These are phyloP conservation scores for Oscheius sp. DNA, from an alignment of 2,888 invertebrate species.

Conservation along the genomic window DNA sequence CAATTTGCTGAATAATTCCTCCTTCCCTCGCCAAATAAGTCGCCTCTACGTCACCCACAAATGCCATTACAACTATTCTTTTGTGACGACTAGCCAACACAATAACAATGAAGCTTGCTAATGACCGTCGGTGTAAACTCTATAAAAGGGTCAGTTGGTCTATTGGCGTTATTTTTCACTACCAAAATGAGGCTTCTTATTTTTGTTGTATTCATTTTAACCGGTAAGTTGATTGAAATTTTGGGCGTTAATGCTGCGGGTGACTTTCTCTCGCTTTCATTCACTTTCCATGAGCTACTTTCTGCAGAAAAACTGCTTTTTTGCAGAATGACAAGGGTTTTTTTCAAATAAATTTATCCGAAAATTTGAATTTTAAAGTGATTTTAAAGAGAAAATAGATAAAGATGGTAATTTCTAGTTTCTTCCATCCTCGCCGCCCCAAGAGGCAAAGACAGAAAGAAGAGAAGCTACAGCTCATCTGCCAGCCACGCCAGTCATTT, in stretches of 20 bases:
- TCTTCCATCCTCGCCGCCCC: not conserved
- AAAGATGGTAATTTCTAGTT: not conserved
- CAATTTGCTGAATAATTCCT: not conserved
- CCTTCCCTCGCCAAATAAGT: not conserved
- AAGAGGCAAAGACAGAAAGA: not conserved
- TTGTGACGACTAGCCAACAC: not conserved
- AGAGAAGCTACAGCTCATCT: conserved; percentile 19
- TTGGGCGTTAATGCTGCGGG: too few relatives aligned
- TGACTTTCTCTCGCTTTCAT: too few relatives aligned
- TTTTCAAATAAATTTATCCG: too few relatives aligned
- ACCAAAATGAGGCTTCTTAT: not conserved
- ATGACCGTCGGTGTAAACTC: not conserved
- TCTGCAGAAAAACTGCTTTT: too few relatives aligned
- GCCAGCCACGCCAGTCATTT: conserved; percentile 32
- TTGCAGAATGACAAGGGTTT: too few relatives aligned
- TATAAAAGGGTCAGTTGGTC: conserved; percentile 16
- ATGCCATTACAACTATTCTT: not conserved
- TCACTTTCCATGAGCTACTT: too few relatives aligned
- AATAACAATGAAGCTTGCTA: conserved; percentile 15
- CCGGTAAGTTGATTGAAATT: conserved; percentile 2
- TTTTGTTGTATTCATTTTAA: not conserved
- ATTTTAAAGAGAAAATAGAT: too few relatives aligned
- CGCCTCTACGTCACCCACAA: not conserved
- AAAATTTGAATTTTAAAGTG: too few relatives aligned
- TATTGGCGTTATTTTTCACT: too few relatives aligned